Conservation (phyloP, 2,113 vertebrate genomes). For the Gallinago media region DNA sequence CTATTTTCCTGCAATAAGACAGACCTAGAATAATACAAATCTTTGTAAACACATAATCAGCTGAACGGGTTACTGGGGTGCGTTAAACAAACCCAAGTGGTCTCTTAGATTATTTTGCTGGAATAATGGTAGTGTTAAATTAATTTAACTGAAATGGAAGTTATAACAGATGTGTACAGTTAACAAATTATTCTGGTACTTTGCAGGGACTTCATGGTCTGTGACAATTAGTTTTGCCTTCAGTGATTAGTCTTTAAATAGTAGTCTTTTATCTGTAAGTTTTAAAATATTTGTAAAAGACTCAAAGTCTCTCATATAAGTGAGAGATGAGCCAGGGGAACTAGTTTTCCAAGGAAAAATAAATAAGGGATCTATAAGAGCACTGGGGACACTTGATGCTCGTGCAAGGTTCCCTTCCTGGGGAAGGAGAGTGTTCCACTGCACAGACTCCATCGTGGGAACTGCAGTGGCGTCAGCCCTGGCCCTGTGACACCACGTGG, state of each 20-base stretch:
- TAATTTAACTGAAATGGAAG: neutral
- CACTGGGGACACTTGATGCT: neutral
- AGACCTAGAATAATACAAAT: neutral
- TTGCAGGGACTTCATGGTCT: neutral
- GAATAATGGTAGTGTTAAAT: neutral
- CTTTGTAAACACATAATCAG: neutral
- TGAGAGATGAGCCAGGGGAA: neutral
- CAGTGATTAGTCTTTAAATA: neutral
- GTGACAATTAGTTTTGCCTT: neutral
- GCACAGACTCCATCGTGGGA: rapidly evolving
- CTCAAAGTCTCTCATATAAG: neutral
- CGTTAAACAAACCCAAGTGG: neutral
- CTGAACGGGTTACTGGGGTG: neutral
- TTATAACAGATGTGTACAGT: neutral
- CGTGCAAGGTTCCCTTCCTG: rapidly evolving
- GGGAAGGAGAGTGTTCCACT: too few species aligned
- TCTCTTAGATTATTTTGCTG: neutral
- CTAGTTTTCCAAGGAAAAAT: neutral
- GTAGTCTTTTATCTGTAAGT: neutral
- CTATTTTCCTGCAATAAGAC: neutral
- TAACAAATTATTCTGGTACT: neutral
- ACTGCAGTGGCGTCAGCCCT: too few species aligned
- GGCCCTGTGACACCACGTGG: too few species aligned
- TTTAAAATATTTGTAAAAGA: neutral
- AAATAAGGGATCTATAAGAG: neutral